phyloP scores from a whole-genome alignment of 1,140 invertebrate species.

The Tribolium castaneum region DNA sequence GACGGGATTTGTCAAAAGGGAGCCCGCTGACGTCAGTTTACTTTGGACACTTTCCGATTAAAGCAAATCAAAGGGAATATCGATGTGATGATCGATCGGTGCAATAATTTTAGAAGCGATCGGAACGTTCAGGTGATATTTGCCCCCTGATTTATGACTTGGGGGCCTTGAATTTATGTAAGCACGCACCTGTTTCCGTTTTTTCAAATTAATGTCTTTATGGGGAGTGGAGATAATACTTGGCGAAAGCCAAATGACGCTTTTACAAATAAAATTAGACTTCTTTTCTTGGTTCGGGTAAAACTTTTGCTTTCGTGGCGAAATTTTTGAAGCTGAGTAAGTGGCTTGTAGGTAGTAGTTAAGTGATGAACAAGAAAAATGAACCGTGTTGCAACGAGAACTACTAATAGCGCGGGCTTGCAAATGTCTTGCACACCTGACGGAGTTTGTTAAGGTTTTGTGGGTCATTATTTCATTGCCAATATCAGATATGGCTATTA shows the following conservation, averaged over 20 bases:
- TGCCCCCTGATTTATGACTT: neutral
- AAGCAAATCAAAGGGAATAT: too few relatives aligned
- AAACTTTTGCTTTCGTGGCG: too few relatives aligned
- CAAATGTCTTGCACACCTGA: neutral
- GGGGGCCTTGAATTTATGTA: neutral
- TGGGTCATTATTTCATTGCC: conserved; percentile 24
- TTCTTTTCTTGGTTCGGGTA: neutral
- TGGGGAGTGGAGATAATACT: neutral
- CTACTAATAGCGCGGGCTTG: neutral
- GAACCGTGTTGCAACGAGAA: neutral
- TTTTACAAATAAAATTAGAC: neutral
- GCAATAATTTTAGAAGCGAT: neutral
- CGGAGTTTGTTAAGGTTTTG: neutral
- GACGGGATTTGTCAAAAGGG: neutral
- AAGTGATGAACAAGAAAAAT: neutral
- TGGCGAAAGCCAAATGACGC: conserved; percentile 5
- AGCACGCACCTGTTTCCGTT: conserved; percentile 2
- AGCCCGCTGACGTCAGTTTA: neutral
- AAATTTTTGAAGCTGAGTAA: neutral
- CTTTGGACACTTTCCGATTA: neutral
- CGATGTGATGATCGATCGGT: neutral
- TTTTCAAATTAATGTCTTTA: conserved; percentile 22
- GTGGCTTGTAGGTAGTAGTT: neutral
- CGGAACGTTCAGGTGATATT: neutral
- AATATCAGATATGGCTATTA: conserved; percentile 8